A percentile compares a stretch with the other conserved stretches of the same genome.
Conservation (phyloP, 2,113 vertebrate genomes). For the Dasyprocta punctata region DNA sequence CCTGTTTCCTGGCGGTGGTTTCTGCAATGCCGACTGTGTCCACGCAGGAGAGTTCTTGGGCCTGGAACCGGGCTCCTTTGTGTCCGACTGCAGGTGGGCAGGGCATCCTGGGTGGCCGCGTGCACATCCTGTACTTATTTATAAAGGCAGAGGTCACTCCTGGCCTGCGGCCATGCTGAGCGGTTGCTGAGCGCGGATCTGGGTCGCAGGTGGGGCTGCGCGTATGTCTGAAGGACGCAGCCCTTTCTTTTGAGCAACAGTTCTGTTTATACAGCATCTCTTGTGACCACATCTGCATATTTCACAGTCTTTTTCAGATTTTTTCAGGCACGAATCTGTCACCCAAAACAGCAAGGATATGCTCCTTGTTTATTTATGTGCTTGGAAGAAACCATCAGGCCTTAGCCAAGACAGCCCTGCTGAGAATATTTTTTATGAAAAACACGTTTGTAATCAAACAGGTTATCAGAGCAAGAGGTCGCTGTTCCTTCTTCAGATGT, state of each 20-base stretch:
- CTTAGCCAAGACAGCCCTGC: background rate
- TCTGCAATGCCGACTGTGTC: background rate
- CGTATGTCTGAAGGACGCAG: slow-evolving; percentile 10
- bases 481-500: background rate
- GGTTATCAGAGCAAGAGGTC: background rate
- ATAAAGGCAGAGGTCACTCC: fast-evolving
- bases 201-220: background rate
- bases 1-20: too few species aligned
- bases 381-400: background rate
- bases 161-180: background rate
- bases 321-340: background rate
- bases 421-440: background rate
- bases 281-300: slow-evolving; percentile 2
- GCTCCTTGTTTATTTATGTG: background rate
- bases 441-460: slow-evolving; percentile 8
- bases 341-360: background rate
- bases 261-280: background rate
- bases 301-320: background rate
- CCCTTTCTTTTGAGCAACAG: background rate
- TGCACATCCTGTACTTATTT: too few species aligned
- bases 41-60: too few species aligned
- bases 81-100: background rate
- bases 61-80: background rate
- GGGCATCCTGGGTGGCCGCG: background rate
- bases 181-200: fast-evolving